These are phyloP conservation scores for Gryon sp. DNA, from an alignment of 1,140 invertebrate genomes.

Conservation along the genomic window DNA sequence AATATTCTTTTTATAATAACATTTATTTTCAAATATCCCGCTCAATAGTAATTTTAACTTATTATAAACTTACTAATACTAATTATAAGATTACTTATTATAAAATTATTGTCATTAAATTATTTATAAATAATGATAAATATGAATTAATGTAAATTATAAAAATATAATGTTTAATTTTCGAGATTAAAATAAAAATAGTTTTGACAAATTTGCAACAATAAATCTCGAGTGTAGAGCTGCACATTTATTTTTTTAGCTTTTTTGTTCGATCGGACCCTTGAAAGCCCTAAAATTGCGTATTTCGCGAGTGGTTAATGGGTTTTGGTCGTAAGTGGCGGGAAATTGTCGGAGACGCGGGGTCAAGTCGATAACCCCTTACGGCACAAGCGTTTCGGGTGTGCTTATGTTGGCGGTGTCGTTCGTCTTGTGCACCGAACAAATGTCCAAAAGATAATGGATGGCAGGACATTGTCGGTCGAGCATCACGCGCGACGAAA, in stretches of 20 bases:
- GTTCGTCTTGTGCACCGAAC: slow-evolving; percentile 46
- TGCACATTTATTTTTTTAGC: not conserved
- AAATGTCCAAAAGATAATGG: slow-evolving; percentile 61
- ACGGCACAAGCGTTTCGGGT: slow-evolving; percentile 30
- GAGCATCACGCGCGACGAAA: slow-evolving; percentile 60
- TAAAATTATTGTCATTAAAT: too few species aligned
- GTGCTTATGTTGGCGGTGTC: slow-evolving; percentile 36
- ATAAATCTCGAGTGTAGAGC: not conserved
- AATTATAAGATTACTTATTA: too few species aligned
- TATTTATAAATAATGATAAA: too few species aligned
- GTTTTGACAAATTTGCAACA: not conserved
- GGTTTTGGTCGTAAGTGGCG: slow-evolving; percentile 8
- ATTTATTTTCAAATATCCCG: too few species aligned
- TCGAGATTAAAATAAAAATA: too few species aligned
- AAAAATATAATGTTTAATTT: too few species aligned
- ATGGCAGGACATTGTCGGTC: slow-evolving; percentile 36
- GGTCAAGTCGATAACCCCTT: slow-evolving; percentile 63
- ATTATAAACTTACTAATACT: too few species aligned
- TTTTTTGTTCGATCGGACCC: slow-evolving; percentile 1
- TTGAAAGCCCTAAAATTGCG: slow-evolving; percentile 13
- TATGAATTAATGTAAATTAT: too few species aligned
- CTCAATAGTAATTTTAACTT: too few species aligned
- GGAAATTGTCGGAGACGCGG: slow-evolving; percentile 49
- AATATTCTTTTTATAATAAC: too few species aligned
- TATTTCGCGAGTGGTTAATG: slow-evolving; percentile 35